Evolutionary conservation across 2,797 vertebrate species (phyloP).

Genomic region (Cottoperca gobio): DNA sequence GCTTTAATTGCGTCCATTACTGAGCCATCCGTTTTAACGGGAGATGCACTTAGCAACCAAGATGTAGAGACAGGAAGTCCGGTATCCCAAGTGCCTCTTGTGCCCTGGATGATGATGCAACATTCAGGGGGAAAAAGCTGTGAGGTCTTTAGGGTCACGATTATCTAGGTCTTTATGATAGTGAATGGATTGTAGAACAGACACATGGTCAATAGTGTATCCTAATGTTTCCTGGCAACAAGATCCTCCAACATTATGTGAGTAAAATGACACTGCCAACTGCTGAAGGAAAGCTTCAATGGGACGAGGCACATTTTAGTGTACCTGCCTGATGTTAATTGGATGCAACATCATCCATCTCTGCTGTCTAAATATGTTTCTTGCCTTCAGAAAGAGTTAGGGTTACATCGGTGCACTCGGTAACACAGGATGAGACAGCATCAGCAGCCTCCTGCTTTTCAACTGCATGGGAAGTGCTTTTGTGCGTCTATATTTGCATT

Average conservation of each 20-base stretch:
- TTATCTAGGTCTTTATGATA: background rate
- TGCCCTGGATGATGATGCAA: background rate
- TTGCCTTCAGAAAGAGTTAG: constrained; percentile 46
- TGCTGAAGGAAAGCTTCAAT: background rate
- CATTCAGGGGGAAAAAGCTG: background rate
- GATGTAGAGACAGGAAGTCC: constrained; percentile 9
- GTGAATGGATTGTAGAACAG: background rate
- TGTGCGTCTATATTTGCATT: constrained; percentile 27
- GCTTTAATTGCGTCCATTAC: constrained; percentile 20
- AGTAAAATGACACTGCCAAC: background rate
- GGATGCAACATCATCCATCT: constrained; percentile 47
- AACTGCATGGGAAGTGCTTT: background rate
- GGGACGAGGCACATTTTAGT: constrained; percentile 13
- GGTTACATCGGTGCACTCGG: constrained; percentile 39
- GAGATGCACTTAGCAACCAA: constrained; percentile 28
- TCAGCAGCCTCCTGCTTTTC: constrained; percentile 24
- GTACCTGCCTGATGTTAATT: constrained; percentile 27
- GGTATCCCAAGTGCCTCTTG: background rate
- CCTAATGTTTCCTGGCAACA: background rate
- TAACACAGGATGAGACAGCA: constrained; percentile 34
- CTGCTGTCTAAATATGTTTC: constrained; percentile 40
- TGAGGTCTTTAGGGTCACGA: background rate
- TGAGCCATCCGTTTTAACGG: constrained; percentile 25
- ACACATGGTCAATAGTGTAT: background rate
- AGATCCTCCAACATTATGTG: background rate